These are phyloP conservation scores for Steromphala cineraria DNA, from an alignment of 2,888 invertebrate genomes.

Conservation along the genomic window DNA sequence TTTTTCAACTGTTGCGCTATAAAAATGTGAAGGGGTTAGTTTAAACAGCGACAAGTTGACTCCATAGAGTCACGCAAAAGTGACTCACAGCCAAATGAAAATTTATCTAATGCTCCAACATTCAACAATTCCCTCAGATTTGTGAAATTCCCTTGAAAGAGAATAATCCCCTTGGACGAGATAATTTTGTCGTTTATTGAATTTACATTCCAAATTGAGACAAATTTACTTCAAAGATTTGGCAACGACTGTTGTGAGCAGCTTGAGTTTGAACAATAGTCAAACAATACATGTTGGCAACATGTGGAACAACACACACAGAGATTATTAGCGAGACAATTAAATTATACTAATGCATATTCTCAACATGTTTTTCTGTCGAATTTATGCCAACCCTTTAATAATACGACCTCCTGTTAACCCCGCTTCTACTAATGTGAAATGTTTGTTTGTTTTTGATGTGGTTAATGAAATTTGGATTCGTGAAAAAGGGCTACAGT, in stretches of 20 bases:
- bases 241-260: not conserved
- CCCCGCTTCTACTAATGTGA: too few relatives aligned
- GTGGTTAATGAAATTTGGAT: too few relatives aligned
- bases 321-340: not conserved
- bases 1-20: not conserved
- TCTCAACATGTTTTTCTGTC: not conserved
- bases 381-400: too few relatives aligned
- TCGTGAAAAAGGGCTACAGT: too few relatives aligned
- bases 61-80: not conserved
- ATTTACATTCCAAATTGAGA: not conserved
- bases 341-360: not conserved
- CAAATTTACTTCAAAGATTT: not conserved
- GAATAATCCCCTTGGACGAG: not conserved
- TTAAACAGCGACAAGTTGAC: not conserved
- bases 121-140: not conserved
- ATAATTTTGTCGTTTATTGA: constrained; percentile 4
- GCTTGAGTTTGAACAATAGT: too few relatives aligned
- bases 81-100: not conserved
- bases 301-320: not conserved
- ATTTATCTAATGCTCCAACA: not conserved
- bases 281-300: not conserved
- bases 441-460: too few relatives aligned
- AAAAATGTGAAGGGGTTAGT: not conserved
- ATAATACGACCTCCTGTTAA: too few relatives aligned
- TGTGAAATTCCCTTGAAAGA: not conserved